Conservation (phyloP, 2,113 vertebrate genomes). For the Neotoma lepida region DNA sequence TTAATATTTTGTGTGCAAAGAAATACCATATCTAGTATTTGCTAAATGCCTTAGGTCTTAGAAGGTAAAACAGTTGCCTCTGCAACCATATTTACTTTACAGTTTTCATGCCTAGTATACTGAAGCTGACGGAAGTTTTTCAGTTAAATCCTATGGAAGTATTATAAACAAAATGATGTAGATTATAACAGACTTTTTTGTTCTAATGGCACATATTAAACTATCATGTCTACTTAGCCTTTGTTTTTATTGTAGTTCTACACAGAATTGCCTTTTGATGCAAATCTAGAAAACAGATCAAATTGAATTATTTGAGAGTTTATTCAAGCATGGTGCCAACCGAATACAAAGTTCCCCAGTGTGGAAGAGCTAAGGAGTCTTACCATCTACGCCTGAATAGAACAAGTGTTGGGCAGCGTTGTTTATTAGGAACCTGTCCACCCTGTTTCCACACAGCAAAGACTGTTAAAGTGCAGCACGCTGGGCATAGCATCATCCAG, state of each 20-base stretch:
- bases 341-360: conserved; percentile 58
- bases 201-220: neutral
- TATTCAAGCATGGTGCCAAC: neutral
- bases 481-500: neutral
- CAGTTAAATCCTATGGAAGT: neutral
- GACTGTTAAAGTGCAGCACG: conserved; percentile 32
- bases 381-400: conserved; percentile 28
- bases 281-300: neutral
- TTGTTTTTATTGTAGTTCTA: neutral
- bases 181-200: neutral
- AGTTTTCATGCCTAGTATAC: neutral
- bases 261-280: neutral
- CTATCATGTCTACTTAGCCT: neutral
- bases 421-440: conserved; percentile 57
- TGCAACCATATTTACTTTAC: conserved; percentile 43
- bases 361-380: neutral
- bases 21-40: conserved; percentile 17
- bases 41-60: conserved; percentile 12
- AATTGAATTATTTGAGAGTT: neutral
- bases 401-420: neutral
- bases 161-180: conserved; percentile 45
- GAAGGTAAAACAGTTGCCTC: neutral
- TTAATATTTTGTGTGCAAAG: neutral
- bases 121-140: neutral
- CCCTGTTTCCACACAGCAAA: conserved; percentile 34